A percentile compares a stretch with the other conserved stretches of the same genome.
phyloP scores from a whole-genome alignment of 64 coral and sea anemone genomes.

The Trachythela sp. region DNA sequence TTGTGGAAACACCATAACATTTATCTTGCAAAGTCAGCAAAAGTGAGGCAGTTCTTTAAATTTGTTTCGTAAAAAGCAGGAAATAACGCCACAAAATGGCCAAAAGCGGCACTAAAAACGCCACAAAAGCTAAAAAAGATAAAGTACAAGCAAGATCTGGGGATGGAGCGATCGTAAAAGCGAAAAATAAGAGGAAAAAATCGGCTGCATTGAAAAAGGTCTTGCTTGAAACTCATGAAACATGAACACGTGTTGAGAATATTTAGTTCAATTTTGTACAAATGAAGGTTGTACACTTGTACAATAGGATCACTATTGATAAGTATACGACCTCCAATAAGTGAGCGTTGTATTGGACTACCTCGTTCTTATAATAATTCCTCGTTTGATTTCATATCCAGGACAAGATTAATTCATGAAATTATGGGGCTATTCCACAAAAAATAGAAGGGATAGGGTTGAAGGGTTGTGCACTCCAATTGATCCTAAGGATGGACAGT shows the following conservation, averaged over 20 bases:
- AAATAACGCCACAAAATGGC: background rate
- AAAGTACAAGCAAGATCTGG: background rate
- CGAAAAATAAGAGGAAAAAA: slow-evolving; percentile 3
- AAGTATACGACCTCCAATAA: too few species aligned
- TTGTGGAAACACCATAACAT: background rate
- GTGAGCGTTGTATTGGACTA: too few species aligned
- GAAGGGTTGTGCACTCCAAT: too few species aligned
- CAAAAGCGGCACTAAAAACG: background rate
- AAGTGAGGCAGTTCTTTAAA: background rate
- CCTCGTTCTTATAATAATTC: too few species aligned
- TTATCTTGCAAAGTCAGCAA: background rate
- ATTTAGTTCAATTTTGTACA: background rate
- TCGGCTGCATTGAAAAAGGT: background rate
- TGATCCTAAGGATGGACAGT: too few species aligned
- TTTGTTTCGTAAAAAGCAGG: background rate
- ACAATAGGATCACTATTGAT: background rate
- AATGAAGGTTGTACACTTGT: background rate
- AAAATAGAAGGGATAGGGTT: too few species aligned
- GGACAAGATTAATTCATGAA: too few species aligned
- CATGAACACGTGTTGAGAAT: background rate
- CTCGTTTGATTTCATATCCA: too few species aligned
- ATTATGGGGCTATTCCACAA: too few species aligned
- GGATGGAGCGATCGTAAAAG: background rate
- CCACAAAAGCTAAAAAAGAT: background rate
- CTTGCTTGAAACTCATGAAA: background rate